Conservation (phyloP, 2,797 vertebrate genomes). For the Danio tinwini region DNA sequence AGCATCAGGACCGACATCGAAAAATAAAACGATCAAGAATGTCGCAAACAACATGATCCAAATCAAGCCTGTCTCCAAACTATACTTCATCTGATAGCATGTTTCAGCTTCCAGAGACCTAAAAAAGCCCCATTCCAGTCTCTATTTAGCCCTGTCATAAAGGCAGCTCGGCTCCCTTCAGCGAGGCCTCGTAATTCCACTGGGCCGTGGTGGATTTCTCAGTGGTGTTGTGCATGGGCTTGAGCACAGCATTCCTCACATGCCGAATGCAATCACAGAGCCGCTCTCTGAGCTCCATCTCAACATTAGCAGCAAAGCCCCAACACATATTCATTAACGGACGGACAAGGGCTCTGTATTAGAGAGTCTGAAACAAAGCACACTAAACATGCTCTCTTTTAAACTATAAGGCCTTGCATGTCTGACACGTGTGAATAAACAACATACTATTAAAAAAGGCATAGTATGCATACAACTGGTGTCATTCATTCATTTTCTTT, state of each 20-base stretch:
- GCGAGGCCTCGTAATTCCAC: slow-evolving; percentile 62
- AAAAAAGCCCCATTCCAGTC: slow-evolving; percentile 53
- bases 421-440: neutral
- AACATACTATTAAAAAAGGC: neutral
- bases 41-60: slow-evolving; percentile 32
- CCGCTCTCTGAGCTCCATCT: slow-evolving; percentile 50
- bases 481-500: no score
- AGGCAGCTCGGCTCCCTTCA: slow-evolving; percentile 55
- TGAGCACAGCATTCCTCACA: slow-evolving; percentile 74
- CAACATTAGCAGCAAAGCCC: slow-evolving; percentile 38
- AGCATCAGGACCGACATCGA: neutral
- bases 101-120: slow-evolving; percentile 42
- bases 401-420: neutral
- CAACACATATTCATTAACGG: slow-evolving; percentile 31
- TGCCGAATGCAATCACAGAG: slow-evolving; percentile 68
- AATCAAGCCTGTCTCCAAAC: slow-evolving; percentile 35
- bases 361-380: slow-evolving; percentile 32
- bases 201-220: slow-evolving; percentile 59
- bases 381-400: neutral
- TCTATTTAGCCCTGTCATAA: slow-evolving; percentile 57
- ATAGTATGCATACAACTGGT: neutral
- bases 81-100: slow-evolving; percentile 39
- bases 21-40: slow-evolving; percentile 4
- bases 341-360: slow-evolving; percentile 37
- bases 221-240: slow-evolving; percentile 66